A percentile compares a stretch with the other conserved stretches of the same genome.
phyloP scores from a whole-genome alignment of 2,797 vertebrate genomes.

The Siniperca obscura region DNA sequence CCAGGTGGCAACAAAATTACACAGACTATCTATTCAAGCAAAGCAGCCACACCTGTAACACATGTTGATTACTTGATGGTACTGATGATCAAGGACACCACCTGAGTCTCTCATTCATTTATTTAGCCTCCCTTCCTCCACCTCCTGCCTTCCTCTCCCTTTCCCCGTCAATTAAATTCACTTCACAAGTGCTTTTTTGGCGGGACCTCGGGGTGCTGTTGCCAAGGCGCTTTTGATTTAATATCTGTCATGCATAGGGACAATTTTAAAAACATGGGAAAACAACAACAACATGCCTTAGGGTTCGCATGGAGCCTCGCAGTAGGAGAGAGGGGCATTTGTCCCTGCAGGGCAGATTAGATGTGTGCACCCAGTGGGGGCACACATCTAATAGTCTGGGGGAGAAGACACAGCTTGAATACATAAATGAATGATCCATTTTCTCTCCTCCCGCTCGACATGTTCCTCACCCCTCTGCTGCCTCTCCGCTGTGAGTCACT shows the following conservation, averaged over 20 bases:
- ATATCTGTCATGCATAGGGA: constrained; percentile 73
- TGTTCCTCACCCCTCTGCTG: constrained; percentile 51
- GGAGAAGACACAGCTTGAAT: constrained; percentile 69
- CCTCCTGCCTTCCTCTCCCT: constrained; percentile 10
- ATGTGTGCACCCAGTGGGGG: constrained; percentile 68
- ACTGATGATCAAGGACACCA: constrained; percentile 47
- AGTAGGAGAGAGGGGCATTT: constrained; percentile 67
- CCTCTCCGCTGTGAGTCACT: constrained; percentile 43
- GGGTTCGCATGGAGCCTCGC: constrained; percentile 62
- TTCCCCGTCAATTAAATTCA: constrained; percentile 72
- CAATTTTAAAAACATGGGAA: constrained; percentile 7
- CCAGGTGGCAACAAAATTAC: constrained; percentile 19
- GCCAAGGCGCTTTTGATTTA: constrained; percentile 79
- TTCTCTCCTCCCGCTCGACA: constrained; percentile 44
- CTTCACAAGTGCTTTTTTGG: constrained; percentile 77
- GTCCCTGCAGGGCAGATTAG: constrained; percentile 70
- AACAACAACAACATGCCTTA: constrained; percentile 72
- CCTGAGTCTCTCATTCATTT: constrained; percentile 50
- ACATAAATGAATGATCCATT: constrained; percentile 72
- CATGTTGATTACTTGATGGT: constrained; percentile 42
- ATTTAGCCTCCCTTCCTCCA: constrained; percentile 18
- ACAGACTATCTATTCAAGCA: constrained; percentile 22
- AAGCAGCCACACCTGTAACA: constrained; percentile 51
- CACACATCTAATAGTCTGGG: constrained; percentile 40
- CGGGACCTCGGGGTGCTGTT: constrained; percentile 61